These are phyloP conservation scores for Lasioglossum lativentre DNA, from an alignment of 2,888 invertebrate species.

Conservation along the genomic window DNA sequence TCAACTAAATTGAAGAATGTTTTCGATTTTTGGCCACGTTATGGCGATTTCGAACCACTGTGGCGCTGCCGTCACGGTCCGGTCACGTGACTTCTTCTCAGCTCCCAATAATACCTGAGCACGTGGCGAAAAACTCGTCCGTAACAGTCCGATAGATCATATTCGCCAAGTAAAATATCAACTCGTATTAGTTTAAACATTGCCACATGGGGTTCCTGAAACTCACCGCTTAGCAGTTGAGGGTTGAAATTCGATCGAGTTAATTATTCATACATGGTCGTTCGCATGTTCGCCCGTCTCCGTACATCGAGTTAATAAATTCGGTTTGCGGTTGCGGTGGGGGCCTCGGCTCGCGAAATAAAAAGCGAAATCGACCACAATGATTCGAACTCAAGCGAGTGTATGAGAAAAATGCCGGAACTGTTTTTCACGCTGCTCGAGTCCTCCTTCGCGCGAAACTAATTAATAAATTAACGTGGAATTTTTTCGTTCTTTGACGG, in stretches of 20 bases:
- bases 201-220: neutral
- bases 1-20: no score
- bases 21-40: no score
- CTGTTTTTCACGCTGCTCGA: neutral
- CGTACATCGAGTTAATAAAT: neutral
- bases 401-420: neutral
- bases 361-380: conserved; percentile 4
- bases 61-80: no score
- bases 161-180: neutral
- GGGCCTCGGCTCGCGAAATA: neutral
- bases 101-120: no score
- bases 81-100: no score
- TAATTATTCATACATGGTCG: neutral
- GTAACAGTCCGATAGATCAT: no score
- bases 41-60: no score
- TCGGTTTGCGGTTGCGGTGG: neutral
- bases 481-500: neutral
- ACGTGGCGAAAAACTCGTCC: no score
- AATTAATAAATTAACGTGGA: neutral
- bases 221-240: neutral
- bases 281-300: neutral
- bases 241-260: neutral
- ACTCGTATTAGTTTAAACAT: neutral
- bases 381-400: neutral
- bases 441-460: neutral